Percentiles rank a stretch among this genome's conserved stretches.
Evolutionary conservation across 53 echinoderm and acorn worm species (phyloP).

Genomic region (Temnopleurus reevesii): DNA sequence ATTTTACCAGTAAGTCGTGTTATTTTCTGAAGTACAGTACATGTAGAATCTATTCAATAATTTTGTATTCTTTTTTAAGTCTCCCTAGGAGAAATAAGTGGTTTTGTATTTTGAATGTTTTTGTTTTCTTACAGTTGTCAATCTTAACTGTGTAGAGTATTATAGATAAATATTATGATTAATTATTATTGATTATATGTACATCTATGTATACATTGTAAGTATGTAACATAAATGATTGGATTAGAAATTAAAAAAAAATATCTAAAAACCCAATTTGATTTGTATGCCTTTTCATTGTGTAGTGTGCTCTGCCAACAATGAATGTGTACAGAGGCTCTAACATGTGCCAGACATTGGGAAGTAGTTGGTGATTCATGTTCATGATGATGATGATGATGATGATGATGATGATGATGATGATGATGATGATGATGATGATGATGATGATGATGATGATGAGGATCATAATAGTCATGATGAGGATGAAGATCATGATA

Average conservation of each 20-base stretch:
- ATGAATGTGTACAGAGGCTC: too few relatives aligned
- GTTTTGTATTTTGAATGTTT: conserved; percentile 41
- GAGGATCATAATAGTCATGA: too few relatives aligned
- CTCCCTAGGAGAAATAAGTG: conserved; percentile 12
- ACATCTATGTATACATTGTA: conserved; percentile 41
- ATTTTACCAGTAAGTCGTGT: too few relatives aligned
- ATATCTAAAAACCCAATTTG: background rate
- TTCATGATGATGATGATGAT: conserved; percentile 3
- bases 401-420: conserved; percentile 23
- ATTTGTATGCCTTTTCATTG: too few relatives aligned
- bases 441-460: too few relatives aligned
- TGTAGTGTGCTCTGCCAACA: too few relatives aligned
- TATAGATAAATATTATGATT: conserved; percentile 43
- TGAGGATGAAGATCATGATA: too few relatives aligned
- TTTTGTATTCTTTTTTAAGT: conserved; percentile 34
- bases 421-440: background rate
- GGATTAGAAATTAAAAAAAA: conserved; percentile 49
- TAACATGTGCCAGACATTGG: too few relatives aligned
- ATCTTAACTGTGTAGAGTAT: background rate
- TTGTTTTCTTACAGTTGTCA: conserved; percentile 13
- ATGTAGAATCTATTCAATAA: conserved; percentile 18
- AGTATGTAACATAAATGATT: conserved; percentile 35
- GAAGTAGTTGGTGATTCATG: background rate
- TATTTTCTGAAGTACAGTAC: conserved; percentile 4
- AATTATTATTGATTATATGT: conserved; percentile 53